Evolutionary conservation across 2,888 invertebrate species (phyloP), one percentile per base, ranked within the genome.

Genomic region (Pilophorus perplexus): DNA sequence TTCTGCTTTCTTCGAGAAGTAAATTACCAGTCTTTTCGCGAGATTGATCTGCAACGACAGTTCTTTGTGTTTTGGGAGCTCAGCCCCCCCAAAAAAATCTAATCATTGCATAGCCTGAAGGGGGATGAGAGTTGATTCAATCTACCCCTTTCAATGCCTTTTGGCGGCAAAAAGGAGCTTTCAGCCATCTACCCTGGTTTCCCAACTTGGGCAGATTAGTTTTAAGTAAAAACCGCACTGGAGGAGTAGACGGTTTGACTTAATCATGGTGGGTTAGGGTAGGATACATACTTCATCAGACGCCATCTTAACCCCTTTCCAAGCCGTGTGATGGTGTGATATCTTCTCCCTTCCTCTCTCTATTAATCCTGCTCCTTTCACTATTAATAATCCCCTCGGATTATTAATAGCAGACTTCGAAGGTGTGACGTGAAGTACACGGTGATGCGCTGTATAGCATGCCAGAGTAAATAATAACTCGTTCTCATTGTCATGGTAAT

Each of bases 51-150:
- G n/a, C n/a, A n/a, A n/a, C n/a, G n/a, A n/a, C n/a, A n/a, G n/a
- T n/a, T n/a, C n/a, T n/a, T n/a, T n/a, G n/a, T n/a, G n/a, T n/a
- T n/a, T n/a, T n/a, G n/a, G n/a, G n/a, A n/a, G n/a, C n/a, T n/a
- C n/a, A n/a, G n/a, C n/a, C n/a, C n/a, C n/a, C n/a, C n/a, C n/a
- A 10, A 59, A 59, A 59, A 59, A 40, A 55, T 59, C 59, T 42
- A 40, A 42, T 59, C 59, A 59, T 59, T 59, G 42, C 59, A 23
- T 23, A 59, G 22, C 40, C 42, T n/a, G 40, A n/a, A 25, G 27
- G 42, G 59, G 59, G 27, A 59, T 59, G 59, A 59, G 59, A 59
- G 59, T 59, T 59, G 59, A 59, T 59, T 59, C 59, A 59, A 59
- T 59, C 59, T 42, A 59, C 59, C 44, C 52, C 59, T 40, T 59